Conservation (phyloP, 92 coral and sea anemone species). For the Porites rus region DNA sequence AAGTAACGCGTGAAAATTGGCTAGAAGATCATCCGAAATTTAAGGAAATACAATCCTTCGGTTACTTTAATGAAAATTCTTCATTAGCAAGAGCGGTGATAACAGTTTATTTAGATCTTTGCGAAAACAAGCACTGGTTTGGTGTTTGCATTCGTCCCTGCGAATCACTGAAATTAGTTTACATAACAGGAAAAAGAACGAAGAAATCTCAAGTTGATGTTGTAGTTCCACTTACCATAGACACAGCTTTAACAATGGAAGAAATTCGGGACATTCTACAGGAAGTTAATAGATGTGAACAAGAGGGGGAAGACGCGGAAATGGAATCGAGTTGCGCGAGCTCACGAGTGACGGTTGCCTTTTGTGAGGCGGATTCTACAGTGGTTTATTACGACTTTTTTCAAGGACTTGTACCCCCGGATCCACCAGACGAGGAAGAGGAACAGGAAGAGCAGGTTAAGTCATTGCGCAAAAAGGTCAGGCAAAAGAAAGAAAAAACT, state of each 20-base stretch:
- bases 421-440: constrained; percentile 77
- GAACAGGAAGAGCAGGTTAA: constrained; percentile 53
- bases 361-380: constrained; percentile 92
- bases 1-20: constrained; percentile 83
- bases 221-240: constrained; percentile 78
- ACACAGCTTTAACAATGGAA: constrained; percentile 63
- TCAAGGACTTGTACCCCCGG: constrained; percentile 86
- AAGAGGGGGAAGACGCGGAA: constrained; percentile 35
- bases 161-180: constrained; percentile 76
- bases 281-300: constrained; percentile 63
- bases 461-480: constrained; percentile 15
- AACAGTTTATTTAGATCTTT: constrained; percentile 89
- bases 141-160: constrained; percentile 82
- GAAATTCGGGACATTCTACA: constrained; percentile 67
- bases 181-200: constrained; percentile 89
- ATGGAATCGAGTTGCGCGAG: not conserved
- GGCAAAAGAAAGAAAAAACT: not conserved
- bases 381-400: constrained; percentile 87
- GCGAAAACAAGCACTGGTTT: constrained; percentile 95
- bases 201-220: constrained; percentile 81
- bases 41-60: constrained; percentile 74
- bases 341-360: constrained; percentile 73
- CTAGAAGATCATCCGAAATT: constrained; percentile 91
- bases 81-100: constrained; percentile 75
- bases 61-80: constrained; percentile 64